Conservation (phyloP, 2,888 invertebrate species). For the Heliconius hortense region DNA sequence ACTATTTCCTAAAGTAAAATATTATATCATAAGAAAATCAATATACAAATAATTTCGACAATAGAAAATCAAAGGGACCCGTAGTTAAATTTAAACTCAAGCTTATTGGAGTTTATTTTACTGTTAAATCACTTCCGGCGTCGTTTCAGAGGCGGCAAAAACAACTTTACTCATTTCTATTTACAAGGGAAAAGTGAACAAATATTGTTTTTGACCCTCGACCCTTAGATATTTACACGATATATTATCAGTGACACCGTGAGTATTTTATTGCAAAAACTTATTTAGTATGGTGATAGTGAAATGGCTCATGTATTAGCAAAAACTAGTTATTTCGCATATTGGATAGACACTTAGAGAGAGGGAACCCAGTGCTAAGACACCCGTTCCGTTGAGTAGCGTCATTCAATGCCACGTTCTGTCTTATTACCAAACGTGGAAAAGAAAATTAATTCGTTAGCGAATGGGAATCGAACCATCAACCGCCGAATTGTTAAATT, state of each 20-base stretch:
- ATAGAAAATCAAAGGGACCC: not conserved
- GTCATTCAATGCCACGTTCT: too few relatives aligned
- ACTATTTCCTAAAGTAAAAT: not conserved
- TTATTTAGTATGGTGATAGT: slow-evolving; percentile 5
- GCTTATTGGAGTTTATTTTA: slow-evolving; percentile 21
- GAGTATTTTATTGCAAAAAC: slow-evolving; percentile 11
- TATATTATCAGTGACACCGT: slow-evolving; percentile 14
- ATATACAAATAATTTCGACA: not conserved
- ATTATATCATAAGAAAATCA: not conserved
- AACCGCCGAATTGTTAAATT: too few relatives aligned
- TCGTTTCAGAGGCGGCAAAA: slow-evolving; percentile 31
- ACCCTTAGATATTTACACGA: slow-evolving; percentile 18
- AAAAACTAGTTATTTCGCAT: not conserved
- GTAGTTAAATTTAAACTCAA: slow-evolving; percentile 5
- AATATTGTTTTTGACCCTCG: slow-evolving; percentile 28
- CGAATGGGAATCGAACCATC: too few relatives aligned
- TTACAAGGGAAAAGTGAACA: slow-evolving; percentile 33
- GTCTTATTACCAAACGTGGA: too few relatives aligned
- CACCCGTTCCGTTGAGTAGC: too few relatives aligned
- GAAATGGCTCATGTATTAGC: not conserved
- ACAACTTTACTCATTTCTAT: slow-evolving; percentile 35
- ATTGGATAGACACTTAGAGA: too few relatives aligned
- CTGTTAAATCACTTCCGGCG: slow-evolving; percentile 31
- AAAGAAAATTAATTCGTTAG: too few relatives aligned
- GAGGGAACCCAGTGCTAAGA: too few relatives aligned